A percentile compares a stretch with the other conserved stretches of the same genome.
These are phyloP conservation scores for Eidolon dupreanum DNA, from an alignment of 2,797 vertebrate genomes.

Conservation along the genomic window DNA sequence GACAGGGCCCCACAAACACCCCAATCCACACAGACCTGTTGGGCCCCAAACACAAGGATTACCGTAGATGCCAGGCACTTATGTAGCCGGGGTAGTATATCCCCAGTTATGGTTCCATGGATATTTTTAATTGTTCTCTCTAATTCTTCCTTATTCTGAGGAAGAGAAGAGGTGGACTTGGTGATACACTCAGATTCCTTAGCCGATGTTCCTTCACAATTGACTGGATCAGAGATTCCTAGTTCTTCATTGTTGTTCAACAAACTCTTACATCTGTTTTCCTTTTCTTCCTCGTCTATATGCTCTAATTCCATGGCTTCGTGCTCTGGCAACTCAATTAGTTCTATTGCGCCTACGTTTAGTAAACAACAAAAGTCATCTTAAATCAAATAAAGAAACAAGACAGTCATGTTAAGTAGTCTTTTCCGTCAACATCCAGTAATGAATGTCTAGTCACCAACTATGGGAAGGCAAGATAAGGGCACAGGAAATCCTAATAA, in stretches of 20 bases:
- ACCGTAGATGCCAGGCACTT: constrained; percentile 96
- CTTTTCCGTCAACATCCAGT: not conserved
- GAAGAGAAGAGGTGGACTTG: constrained; percentile 86
- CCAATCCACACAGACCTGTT: not conserved
- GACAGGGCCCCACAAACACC: not conserved
- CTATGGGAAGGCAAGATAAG: not conserved
- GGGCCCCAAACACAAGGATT: not conserved
- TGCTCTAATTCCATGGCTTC: constrained; percentile 85
- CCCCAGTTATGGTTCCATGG: constrained; percentile 89
- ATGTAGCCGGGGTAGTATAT: constrained; percentile 94
- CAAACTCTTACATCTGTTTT: constrained; percentile 21
- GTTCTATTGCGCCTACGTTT: constrained; percentile 78
- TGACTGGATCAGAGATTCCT: not conserved
- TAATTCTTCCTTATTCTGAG: constrained; percentile 91
- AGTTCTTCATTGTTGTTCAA: not conserved
- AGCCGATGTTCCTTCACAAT: not conserved
- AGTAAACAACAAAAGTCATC: constrained; percentile 44
- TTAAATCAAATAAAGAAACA: not conserved
- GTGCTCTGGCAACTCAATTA: constrained; percentile 73
- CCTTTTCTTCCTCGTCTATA: constrained; percentile 77
- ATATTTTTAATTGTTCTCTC: constrained; percentile 90
- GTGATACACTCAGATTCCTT: constrained; percentile 35
- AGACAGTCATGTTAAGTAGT: not conserved
- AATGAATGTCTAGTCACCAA: not conserved
- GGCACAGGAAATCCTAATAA: not conserved